These are phyloP conservation scores for Poecilobothrus nobilitatus DNA, from an alignment of 2,888 invertebrate genomes.

Conservation along the genomic window DNA sequence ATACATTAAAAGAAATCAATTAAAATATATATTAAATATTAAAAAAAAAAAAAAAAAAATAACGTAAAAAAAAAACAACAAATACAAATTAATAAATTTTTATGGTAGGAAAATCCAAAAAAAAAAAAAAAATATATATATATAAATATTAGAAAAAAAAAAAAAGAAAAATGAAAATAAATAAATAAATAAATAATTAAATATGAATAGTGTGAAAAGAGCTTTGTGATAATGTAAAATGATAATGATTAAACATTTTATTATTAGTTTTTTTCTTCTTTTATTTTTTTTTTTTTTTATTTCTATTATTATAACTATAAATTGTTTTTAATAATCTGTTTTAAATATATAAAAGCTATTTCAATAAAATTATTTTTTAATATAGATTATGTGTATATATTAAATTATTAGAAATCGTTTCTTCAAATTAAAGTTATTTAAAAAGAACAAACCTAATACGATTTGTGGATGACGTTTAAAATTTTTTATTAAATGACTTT, in stretches of 20 bases:
- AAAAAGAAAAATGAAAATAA: background rate
- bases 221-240: conserved; percentile 1
- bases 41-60: background rate
- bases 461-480: too few relatives aligned
- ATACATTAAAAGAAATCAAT: background rate
- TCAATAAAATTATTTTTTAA: too few relatives aligned
- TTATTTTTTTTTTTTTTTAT: background rate
- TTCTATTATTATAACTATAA: background rate
- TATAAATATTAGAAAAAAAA: background rate
- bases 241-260: background rate
- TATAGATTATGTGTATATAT: too few relatives aligned
- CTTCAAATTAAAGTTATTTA: too few relatives aligned
- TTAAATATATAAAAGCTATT: too few relatives aligned
- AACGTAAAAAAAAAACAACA: background rate
- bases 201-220: background rate
- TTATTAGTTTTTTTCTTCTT: background rate
- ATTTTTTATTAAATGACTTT: too few relatives aligned
- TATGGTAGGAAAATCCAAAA: too few relatives aligned
- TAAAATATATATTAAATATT: background rate
- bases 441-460: too few relatives aligned
- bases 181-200: background rate
- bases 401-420: too few relatives aligned
- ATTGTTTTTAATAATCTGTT: too few relatives aligned
- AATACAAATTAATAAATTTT: too few relatives aligned
- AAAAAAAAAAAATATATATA: too few relatives aligned